A percentile compares a stretch with the other conserved stretches of the same genome.
These are phyloP conservation scores for Tethea ocularis DNA, from an alignment of 2,888 invertebrate species.

Conservation along the genomic window DNA sequence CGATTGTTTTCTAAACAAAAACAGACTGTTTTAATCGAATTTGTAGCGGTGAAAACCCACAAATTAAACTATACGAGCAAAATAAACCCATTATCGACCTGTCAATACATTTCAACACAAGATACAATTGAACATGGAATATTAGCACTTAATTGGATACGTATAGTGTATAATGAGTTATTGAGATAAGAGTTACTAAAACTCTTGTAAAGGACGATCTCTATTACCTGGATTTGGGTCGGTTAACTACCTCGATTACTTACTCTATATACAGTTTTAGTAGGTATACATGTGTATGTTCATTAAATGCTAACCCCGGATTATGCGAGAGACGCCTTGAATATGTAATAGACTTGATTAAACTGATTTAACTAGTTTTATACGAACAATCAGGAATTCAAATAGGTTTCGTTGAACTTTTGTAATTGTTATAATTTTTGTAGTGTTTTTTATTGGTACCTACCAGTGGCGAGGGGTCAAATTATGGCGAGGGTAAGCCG, in stretches of 20 bases:
- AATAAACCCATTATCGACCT: not conserved
- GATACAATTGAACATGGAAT: not conserved
- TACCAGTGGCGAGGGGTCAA: too few species aligned
- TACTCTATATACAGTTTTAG: too few species aligned
- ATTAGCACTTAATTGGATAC: not conserved
- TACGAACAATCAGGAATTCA: not conserved
- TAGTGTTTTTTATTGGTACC: too few species aligned
- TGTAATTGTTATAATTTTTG: too few species aligned
- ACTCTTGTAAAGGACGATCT: too few species aligned
- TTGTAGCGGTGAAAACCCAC: not conserved
- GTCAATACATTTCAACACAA: not conserved
- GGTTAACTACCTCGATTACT: too few species aligned
- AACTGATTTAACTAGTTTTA: not conserved
- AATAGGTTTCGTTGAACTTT: not conserved
- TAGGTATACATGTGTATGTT: not conserved
- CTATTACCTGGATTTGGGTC: too few species aligned
- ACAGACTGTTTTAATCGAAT: not conserved
- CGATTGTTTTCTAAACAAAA: not conserved
- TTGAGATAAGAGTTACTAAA: too few species aligned
- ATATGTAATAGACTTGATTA: not conserved
- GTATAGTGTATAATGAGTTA: too few species aligned
- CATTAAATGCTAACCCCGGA: slow-evolving; percentile 8
- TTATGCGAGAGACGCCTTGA: not conserved
- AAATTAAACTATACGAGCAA: not conserved
- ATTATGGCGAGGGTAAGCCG: too few species aligned